Conservation (phyloP, 2,113 vertebrate species). For the Heptranchias perlo region DNA sequence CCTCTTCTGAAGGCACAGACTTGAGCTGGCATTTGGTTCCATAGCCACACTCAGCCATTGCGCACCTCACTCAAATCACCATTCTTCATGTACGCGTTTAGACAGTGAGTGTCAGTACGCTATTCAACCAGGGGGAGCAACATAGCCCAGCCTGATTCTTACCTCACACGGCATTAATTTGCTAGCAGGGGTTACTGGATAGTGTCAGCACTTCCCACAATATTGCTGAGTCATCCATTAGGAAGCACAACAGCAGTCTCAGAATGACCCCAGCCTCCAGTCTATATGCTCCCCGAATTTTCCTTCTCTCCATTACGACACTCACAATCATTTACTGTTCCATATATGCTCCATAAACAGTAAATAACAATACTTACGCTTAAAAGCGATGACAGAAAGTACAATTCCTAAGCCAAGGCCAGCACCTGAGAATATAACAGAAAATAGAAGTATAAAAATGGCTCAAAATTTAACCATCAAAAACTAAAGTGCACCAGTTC, state of each 20-base stretch:
- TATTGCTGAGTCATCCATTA: not conserved
- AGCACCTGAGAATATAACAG: conserved; percentile 59
- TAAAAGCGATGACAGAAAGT: conserved; percentile 81
- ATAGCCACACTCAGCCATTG: not conserved
- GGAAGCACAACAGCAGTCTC: not conserved
- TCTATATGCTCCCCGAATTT: not conserved
- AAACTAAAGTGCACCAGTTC: not conserved
- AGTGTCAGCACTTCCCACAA: not conserved
- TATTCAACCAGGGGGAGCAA: not conserved
- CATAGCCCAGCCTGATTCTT: not conserved
- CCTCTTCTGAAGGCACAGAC: not conserved
- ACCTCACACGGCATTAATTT: not conserved
- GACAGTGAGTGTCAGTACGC: not conserved
- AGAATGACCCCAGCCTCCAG: not conserved
- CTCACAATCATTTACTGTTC: not conserved
- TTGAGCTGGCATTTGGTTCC: not conserved
- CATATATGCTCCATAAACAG: not conserved
- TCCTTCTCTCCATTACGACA: not conserved
- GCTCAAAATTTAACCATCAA: not conserved
- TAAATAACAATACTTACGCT: conserved; percentile 67
- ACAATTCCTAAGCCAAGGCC: conserved; percentile 77
- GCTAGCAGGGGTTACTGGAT: not conserved
- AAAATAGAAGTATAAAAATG: conserved; percentile 40
- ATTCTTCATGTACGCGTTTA: not conserved
- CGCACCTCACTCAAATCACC: not conserved